Base-by-base conservation (phyloP, 1,140 invertebrate genomes). In the Theocolax elegans region DNA sequence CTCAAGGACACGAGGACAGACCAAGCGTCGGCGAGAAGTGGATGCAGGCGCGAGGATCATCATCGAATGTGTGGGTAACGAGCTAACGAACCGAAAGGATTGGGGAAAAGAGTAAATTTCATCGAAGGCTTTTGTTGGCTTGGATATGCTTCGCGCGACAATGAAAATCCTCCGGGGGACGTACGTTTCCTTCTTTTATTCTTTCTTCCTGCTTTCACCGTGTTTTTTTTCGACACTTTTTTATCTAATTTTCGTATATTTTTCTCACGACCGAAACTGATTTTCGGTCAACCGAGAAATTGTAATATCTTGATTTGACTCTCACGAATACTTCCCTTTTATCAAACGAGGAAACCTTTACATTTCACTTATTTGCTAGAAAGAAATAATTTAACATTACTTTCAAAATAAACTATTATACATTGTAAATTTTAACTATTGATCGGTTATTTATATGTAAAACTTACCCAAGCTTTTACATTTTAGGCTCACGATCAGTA, bases 81-180 rank as follows among this genome's bases (percentile, higher is more conserved):
- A 64, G 31, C 44, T 68, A 53, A 69, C 51, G 67, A 72, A 76
- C 67, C 58, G 66, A 58, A 72, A 70, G 72, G 74, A 76, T 76
- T 76, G 67, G 35, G 56, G 44, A 59, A 38, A 25, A n/a, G n/a
- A 67, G 54, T 67, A 51, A 67, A 58, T 59, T 67, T 67, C 44
- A 59, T 49, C 44, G 40, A 38, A 13, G 25, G 13, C 53, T 49
- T 67, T 67, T 58, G n/a, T 65, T 1, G 0, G 21, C 10, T 35
- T 35, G 31, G 31, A 35, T 35, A n/a, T 10, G 21, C 23, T 27
- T 25, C 4, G 12, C n/a, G 29, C 54, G 54, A 67, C 44, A 59
- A 59, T 23, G 54, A 17, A 58, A 48, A 42, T 19, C 64, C 64
- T 19, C 1, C 3, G 21, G 44, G 40, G 44, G 0, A n/a, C 21